Conservation (phyloP, 2,797 vertebrate genomes). For the Leptodactylus fallax region DNA sequence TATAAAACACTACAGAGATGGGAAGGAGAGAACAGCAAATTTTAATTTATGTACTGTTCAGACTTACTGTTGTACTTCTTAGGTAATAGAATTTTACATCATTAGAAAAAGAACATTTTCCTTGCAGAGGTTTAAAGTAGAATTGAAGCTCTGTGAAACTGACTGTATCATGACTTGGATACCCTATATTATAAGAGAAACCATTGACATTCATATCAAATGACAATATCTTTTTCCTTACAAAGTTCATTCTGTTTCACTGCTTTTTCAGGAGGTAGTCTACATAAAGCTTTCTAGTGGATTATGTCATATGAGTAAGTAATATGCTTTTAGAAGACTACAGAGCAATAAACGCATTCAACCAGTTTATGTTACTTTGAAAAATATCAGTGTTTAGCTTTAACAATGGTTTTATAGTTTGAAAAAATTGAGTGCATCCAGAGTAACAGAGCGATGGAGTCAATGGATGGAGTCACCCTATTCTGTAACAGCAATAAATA, state of each 20-base stretch:
- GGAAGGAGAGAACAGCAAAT: neutral
- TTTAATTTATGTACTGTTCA: no score
- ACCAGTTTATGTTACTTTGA: constrained; percentile 4
- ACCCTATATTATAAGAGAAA: constrained; percentile 46
- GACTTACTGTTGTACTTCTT: no score
- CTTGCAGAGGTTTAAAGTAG: constrained; percentile 10
- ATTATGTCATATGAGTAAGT: constrained; percentile 17
- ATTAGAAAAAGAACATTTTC: constrained; percentile 42
- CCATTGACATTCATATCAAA: constrained; percentile 54
- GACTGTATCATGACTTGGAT: constrained; percentile 41
- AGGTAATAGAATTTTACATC: neutral
- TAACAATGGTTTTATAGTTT: neutral
- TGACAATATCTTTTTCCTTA: constrained; percentile 33
- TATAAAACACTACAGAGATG: neutral
- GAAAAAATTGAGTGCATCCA: no score
- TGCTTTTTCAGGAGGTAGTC: neutral
- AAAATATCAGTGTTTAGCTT: neutral
- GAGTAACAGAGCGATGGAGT: no score
- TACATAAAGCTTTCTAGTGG: constrained; percentile 15
- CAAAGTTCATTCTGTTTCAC: constrained; percentile 31
- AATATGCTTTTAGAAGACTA: neutral
- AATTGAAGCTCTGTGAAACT: constrained; percentile 48
- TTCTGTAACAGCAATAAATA: no score
- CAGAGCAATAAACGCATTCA: neutral
- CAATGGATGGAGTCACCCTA: no score